A percentile compares a stretch with the other conserved stretches of the same genome.
These are phyloP conservation scores for Candidula unifasciata DNA, from an alignment of 2,888 invertebrate genomes.

Conservation along the genomic window DNA sequence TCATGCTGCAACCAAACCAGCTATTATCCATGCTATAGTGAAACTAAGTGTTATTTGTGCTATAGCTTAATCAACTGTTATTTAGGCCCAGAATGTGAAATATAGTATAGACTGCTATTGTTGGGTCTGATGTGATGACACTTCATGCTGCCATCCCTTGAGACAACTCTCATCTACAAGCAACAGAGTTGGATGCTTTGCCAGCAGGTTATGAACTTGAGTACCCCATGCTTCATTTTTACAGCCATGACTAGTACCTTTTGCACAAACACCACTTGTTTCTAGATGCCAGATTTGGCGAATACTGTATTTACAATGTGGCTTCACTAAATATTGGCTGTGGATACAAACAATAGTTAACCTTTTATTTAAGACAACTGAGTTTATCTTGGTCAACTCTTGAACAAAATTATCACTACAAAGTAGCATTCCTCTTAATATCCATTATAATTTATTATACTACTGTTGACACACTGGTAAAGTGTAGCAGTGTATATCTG, in stretches of 20 bases:
- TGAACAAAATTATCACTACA: background rate
- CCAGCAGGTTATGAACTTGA: too few species aligned
- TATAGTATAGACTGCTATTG: too few species aligned
- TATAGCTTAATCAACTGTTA: background rate
- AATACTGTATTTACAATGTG: background rate
- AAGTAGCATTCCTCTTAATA: slow-evolving; percentile 4
- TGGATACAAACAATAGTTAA: background rate
- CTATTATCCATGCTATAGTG: too few species aligned
- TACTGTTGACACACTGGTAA: background rate
- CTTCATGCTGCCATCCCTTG: too few species aligned
- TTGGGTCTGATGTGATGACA: too few species aligned
- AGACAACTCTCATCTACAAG: too few species aligned
- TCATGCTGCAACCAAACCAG: background rate
- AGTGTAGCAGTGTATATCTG: background rate
- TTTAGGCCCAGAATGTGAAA: too few species aligned
- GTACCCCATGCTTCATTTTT: too few species aligned
- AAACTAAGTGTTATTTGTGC: too few species aligned
- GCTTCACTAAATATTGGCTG: background rate
- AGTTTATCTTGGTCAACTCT: background rate
- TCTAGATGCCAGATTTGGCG: background rate
- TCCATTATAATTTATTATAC: background rate
- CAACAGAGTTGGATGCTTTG: too few species aligned
- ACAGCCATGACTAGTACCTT: too few species aligned
- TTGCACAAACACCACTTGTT: too few species aligned
- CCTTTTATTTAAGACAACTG: slow-evolving; percentile 13